Percentiles rank a stretch among this genome's conserved stretches.
These are phyloP conservation scores for Plusia festucae DNA, from an alignment of 2,888 invertebrate genomes.

Conservation along the genomic window DNA sequence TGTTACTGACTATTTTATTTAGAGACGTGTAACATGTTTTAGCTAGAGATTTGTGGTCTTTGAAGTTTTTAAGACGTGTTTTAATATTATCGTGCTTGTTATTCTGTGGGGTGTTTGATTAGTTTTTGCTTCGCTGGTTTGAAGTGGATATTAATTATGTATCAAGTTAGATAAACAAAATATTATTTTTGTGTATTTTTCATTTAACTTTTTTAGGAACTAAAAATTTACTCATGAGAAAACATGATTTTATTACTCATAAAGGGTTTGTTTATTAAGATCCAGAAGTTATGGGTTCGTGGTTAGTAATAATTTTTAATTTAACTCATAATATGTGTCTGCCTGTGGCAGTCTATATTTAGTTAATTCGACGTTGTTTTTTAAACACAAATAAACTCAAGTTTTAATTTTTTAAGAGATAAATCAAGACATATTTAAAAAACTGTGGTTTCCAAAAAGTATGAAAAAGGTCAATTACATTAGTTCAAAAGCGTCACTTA, in stretches of 20 bases:
- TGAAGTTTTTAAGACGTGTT: slow-evolving; percentile 51
- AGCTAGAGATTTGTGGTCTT: slow-evolving; percentile 40
- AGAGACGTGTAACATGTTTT: slow-evolving; percentile 50
- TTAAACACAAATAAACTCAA: background rate
- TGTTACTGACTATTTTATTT: slow-evolving; percentile 77
- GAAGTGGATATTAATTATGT: too few species aligned
- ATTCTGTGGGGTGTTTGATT: slow-evolving; percentile 10
- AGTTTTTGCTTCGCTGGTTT: background rate
- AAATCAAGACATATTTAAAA: background rate
- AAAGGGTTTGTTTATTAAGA: too few species aligned
- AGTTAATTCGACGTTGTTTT: background rate
- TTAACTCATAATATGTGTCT: too few species aligned
- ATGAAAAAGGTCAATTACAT: background rate
- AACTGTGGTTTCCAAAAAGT: background rate
- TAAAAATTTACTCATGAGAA: too few species aligned
- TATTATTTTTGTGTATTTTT: too few species aligned
- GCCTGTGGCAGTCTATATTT: too few species aligned
- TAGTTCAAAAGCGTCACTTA: background rate
- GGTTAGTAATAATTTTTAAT: too few species aligned
- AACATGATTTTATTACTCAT: too few species aligned
- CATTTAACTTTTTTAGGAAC: too few species aligned
- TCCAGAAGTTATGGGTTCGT: too few species aligned
- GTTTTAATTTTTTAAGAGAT: background rate
- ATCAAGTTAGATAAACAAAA: background rate
- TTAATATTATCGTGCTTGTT: slow-evolving; percentile 35